Percentiles rank a stretch among this genome's conserved stretches.
Conservation (phyloP, 2,113 vertebrate genomes). For the Chloroceryle aenea region DNA sequence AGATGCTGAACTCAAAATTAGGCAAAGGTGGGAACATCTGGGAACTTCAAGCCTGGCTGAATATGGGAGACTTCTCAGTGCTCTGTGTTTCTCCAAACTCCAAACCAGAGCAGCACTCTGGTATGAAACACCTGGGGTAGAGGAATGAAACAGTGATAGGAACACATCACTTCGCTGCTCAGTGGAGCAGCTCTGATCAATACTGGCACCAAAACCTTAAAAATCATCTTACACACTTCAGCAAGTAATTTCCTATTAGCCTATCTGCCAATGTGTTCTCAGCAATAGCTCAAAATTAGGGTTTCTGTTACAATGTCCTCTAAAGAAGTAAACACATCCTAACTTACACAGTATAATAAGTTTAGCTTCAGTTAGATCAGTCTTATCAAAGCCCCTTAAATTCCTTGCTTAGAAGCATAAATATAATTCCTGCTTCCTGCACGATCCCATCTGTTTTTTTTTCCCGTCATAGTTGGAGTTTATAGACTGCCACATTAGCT, state of each 20-base stretch:
- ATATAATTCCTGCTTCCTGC: neutral
- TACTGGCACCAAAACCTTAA: neutral
- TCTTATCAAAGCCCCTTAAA: neutral
- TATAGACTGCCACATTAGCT: neutral
- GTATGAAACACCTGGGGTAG: accelerated
- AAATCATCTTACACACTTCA: neutral
- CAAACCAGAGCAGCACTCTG: neutral
- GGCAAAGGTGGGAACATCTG: neutral
- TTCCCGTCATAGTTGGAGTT: neutral
- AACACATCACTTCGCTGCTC: neutral
- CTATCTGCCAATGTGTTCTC: neutral
- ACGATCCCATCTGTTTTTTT: neutral
- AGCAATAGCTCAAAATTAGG: neutral
- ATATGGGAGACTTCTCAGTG: neutral
- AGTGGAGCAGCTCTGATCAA: accelerated
- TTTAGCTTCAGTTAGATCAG: neutral
- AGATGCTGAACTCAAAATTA: neutral
- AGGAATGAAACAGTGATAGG: neutral
- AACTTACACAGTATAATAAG: neutral
- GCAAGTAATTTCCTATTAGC: neutral
- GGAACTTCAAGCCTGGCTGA: neutral
- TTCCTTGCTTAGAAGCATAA: neutral
- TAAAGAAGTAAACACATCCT: neutral
- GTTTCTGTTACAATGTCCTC: neutral
- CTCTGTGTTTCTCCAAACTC: neutral